Base-by-base conservation (phyloP, 2,797 vertebrate genomes). In the Lates japonicus region DNA sequence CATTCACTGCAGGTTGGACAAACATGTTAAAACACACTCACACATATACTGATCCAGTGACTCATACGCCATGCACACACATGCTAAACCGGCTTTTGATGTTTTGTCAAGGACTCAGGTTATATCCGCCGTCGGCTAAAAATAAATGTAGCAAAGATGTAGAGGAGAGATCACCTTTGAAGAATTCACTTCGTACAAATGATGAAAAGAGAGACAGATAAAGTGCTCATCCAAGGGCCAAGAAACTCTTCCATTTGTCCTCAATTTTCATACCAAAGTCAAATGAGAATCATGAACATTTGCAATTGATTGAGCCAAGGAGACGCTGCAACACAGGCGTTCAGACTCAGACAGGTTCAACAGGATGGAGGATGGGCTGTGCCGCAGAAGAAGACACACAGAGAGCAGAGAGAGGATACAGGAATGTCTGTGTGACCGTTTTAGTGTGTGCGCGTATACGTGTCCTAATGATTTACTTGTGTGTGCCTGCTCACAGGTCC, bases 1-100 rank as follows among this genome's bases (percentile, higher is more conserved):
- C 74, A 90, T 88, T 90, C 85, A 84, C 74, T 88, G 87, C 84
- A 89, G 84, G 81, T 92, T 89, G 88, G 91, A 90, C 89, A 86
- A 89, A 92, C 90, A 88, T 93, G 93, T 92, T 92, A 89, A 90
- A 92, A 95, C 92, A 93, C 89, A 88, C 77, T 82, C 81, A 71
- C 87, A 88, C 82, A 85, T 83, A 81, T 60, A 52, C 88, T 80
- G 85, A 89, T 91, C 83, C 81, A 82, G 70, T 93, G 92, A 93
- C 48, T 93, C 89, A 94, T 80, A 62, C 4, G 2, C 83, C 87
- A 58, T 87, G 82, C 89, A 83, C 87, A 92, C 90, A 92, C 91
- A 90, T 70, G 88, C 85, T 87, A 83, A 91, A 84, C 66, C 78
- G 55, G 73, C 48, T 80, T 91, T 92, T 93, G 90, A 93, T 93